Conservation (phyloP, 2,888 invertebrate genomes). For the Cryptus armator region DNA sequence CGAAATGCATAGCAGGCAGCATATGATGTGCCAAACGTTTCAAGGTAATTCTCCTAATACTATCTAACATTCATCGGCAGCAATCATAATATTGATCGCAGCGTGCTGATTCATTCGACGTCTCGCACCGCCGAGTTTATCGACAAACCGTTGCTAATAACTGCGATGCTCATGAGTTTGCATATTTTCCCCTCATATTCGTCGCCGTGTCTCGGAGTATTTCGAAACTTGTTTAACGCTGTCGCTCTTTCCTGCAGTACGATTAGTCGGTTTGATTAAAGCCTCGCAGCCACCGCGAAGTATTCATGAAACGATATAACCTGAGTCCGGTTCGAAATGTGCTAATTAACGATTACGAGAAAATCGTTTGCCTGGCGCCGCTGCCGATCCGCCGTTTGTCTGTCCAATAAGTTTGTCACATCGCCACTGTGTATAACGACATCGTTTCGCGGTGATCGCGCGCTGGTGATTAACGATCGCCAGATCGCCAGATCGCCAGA, state of each 20-base stretch:
- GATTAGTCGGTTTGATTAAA: neutral
- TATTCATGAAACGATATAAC: slow-evolving; percentile 24
- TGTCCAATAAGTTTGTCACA: slow-evolving; percentile 73
- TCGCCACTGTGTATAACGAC: slow-evolving; percentile 66
- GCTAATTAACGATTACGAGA: slow-evolving; percentile 78
- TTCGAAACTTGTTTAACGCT: slow-evolving; percentile 8
- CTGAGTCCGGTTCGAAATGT: slow-evolving; percentile 58
- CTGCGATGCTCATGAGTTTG: no score
- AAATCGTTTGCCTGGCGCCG: slow-evolving; percentile 76
- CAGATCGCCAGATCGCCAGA: slow-evolving; percentile 53
- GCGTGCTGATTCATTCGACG: no score
- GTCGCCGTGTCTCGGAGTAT: neutral
- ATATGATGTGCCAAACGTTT: no score
- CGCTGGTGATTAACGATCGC: slow-evolving; percentile 59
- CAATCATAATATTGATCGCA: no score
- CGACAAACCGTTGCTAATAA: no score
- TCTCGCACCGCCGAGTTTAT: no score
- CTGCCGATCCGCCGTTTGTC: slow-evolving; percentile 57
- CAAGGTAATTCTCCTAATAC: no score
- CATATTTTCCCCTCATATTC: neutral
- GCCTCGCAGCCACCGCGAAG: neutral
- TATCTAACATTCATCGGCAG: no score
- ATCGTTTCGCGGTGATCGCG: slow-evolving; percentile 67
- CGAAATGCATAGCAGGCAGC: no score
- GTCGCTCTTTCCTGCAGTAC: neutral